Percentiles rank a stretch among this genome's conserved stretches.
Evolutionary conservation across 1,140 invertebrate species (phyloP).

Genomic region (Chymomyza costata): DNA sequence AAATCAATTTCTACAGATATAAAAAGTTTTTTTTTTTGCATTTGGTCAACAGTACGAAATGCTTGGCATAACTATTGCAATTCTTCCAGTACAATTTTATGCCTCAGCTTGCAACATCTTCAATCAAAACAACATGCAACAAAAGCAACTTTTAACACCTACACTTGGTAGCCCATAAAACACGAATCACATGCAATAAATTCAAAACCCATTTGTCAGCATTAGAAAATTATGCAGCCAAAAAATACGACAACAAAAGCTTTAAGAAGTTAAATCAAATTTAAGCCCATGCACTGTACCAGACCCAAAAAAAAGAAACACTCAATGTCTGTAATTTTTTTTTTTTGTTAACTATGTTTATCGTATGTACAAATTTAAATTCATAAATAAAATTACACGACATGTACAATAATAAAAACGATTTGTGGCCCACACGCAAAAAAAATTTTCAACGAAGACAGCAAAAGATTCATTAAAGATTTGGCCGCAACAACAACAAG

Average conservation of each 20-base stretch:
- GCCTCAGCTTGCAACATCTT: slow-evolving; percentile 64
- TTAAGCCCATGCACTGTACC: slow-evolving; percentile 21
- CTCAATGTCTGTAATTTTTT: background rate
- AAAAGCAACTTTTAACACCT: slow-evolving; percentile 45
- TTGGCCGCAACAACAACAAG: slow-evolving; percentile 27
- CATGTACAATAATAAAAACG: slow-evolving; percentile 72
- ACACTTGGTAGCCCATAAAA: slow-evolving; percentile 50
- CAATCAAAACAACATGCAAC: slow-evolving; percentile 50
- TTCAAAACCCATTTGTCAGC: slow-evolving; percentile 72
- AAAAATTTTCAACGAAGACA: slow-evolving; percentile 24
- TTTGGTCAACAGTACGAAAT: too few relatives aligned
- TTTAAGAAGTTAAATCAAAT: slow-evolving; percentile 24
- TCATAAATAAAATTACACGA: slow-evolving; percentile 73
- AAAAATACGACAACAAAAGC: slow-evolving; percentile 23
- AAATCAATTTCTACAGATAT: too few relatives aligned
- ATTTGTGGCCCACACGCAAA: slow-evolving; percentile 67
- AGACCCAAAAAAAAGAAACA: too few relatives aligned
- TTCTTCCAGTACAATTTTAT: slow-evolving; percentile 52
- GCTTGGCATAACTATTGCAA: too few relatives aligned
- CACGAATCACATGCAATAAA: slow-evolving; percentile 43
- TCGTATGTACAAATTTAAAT: slow-evolving; percentile 58
- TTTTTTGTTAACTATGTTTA: slow-evolving; percentile 1
- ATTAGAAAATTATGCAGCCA: slow-evolving; percentile 69
- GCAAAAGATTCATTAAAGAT: slow-evolving; percentile 51
- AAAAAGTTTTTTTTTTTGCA: too few relatives aligned